A percentile compares a stretch with the other conserved stretches of the same genome.
These are phyloP conservation scores for Mola mola DNA, from an alignment of 2,113 vertebrate species.

Conservation along the genomic window DNA sequence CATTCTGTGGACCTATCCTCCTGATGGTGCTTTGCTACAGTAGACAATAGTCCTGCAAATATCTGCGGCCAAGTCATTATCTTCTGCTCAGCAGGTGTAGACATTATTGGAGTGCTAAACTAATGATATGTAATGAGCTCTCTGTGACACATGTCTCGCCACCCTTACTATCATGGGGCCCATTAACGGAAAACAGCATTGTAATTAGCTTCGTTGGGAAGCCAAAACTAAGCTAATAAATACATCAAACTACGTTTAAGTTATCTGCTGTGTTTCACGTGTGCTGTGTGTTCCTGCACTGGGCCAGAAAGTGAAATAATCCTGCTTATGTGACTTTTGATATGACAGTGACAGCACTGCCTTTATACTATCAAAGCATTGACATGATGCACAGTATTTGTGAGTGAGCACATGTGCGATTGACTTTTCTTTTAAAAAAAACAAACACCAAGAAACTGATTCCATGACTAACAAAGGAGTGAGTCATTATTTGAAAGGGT, in stretches of 20 bases:
- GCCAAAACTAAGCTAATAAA: constrained; percentile 62
- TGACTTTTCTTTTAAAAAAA: constrained; percentile 33
- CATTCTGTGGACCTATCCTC: constrained; percentile 62
- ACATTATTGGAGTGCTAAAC: constrained; percentile 83
- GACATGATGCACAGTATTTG: constrained; percentile 1
- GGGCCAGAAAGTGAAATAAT: constrained; percentile 13
- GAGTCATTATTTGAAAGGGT: constrained; percentile 69
- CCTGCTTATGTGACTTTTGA: constrained; percentile 10
- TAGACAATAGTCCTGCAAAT: constrained; percentile 78
- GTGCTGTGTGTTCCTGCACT: constrained; percentile 13
- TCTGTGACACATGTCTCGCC: constrained; percentile 81
- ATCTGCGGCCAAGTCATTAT: constrained; percentile 80
- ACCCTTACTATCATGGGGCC: constrained; percentile 74
- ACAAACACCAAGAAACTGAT: constrained; percentile 44
- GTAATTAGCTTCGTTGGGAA: constrained; percentile 75
- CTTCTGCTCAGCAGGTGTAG: constrained; percentile 79
- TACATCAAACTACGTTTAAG: constrained; percentile 67
- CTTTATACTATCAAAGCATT: neutral
- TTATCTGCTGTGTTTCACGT: constrained; percentile 35
- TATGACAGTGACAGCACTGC: too few species aligned
- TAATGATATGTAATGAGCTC: constrained; percentile 85
- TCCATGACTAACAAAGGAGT: constrained; percentile 51
- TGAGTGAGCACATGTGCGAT: constrained; percentile 12
- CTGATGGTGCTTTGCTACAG: constrained; percentile 63
- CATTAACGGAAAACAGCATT: constrained; percentile 74